A percentile compares a stretch with the other conserved stretches of the same genome.
Evolutionary conservation across 2,797 vertebrate species (phyloP).

Genomic region (Gorsachius magnificus): DNA sequence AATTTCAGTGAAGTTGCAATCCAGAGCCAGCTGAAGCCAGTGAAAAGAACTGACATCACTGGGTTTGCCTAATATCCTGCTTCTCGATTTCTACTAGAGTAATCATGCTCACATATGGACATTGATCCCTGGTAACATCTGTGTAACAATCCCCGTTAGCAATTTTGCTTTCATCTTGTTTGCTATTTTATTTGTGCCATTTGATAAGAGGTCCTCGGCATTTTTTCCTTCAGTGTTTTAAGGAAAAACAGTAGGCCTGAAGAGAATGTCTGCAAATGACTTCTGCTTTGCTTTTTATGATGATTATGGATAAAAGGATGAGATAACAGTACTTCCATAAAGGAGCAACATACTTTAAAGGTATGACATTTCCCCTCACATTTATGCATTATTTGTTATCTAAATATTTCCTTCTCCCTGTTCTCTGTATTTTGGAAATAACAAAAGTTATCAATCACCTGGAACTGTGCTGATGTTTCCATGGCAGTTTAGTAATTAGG

Average conservation of each 20-base stretch:
- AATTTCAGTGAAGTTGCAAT: neutral
- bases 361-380: neutral
- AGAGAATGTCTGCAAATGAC: neutral
- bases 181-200: neutral
- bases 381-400: conserved; percentile 21
- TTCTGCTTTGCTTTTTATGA: neutral
- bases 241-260: neutral
- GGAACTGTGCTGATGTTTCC: conserved; percentile 44
- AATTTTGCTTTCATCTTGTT: conserved; percentile 22
- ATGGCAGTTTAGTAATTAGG: conserved; percentile 65
- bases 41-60: neutral
- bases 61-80: neutral
- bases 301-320: conserved; percentile 12
- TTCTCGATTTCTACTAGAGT: neutral
- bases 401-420: conserved; percentile 33
- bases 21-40: neutral
- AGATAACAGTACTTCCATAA: neutral
- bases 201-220: neutral
- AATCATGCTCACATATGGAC: neutral
- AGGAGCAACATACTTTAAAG: neutral
- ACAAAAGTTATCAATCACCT: conserved; percentile 56
- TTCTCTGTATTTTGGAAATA: conserved; percentile 57
- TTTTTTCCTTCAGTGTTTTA: neutral
- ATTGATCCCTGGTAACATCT: neutral
- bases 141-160: neutral